These are phyloP conservation scores for Stenotaenia linearis DNA, from an alignment of 2,888 invertebrate genomes.

Conservation along the genomic window DNA sequence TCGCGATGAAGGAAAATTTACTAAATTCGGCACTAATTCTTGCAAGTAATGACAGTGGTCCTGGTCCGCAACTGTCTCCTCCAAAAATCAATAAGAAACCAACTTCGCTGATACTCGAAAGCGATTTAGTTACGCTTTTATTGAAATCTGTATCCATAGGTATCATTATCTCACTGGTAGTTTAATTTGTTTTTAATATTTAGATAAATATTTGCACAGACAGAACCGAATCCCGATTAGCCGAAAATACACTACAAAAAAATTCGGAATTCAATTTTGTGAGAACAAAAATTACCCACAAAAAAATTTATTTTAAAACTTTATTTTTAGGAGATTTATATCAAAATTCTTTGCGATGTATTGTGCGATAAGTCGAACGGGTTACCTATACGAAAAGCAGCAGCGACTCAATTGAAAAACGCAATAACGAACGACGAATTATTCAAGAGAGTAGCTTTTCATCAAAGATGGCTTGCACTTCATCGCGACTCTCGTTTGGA, in stretches of 20 bases:
- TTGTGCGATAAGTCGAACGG: neutral
- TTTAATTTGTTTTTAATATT: too few species aligned
- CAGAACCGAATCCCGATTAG: neutral
- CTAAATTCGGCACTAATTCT: neutral
- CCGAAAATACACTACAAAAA: neutral
- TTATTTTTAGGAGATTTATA: neutral
- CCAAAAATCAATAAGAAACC: neutral
- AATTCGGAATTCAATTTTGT: neutral
- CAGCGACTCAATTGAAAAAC: neutral
- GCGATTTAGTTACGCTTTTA: neutral
- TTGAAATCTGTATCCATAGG: neutral
- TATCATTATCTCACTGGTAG: too few species aligned
- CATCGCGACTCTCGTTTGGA: neutral
- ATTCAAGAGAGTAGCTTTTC: neutral
- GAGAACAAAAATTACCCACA: neutral
- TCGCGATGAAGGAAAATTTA: neutral
- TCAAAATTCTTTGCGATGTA: neutral
- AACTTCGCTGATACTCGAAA: neutral
- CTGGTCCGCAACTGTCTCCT: neutral
- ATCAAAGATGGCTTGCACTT: neutral
- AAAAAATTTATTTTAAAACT: neutral
- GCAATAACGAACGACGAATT: neutral
- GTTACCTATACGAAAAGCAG: neutral
- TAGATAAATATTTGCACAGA: too few species aligned
- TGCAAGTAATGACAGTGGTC: neutral